Conservation (phyloP, 2,113 vertebrate species). For the Sphyrna mokarran region DNA sequence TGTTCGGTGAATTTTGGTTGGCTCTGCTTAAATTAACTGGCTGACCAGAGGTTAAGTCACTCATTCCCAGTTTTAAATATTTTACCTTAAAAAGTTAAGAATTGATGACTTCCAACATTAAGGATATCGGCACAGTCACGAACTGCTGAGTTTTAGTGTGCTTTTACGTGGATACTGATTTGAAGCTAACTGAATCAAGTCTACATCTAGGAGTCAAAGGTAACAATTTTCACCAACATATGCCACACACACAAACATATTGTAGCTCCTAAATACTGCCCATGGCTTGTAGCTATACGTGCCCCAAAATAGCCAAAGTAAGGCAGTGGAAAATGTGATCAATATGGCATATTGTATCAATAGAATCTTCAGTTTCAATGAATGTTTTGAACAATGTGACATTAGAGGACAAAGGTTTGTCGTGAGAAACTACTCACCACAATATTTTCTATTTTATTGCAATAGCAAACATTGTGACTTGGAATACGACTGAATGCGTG, state of each 20-base stretch:
- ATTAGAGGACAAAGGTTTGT: background rate
- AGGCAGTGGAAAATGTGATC: background rate
- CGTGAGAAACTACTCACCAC: background rate
- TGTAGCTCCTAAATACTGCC: background rate
- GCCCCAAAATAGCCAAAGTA: background rate
- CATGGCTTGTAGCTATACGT: no score
- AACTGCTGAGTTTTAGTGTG: background rate
- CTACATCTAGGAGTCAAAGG: background rate
- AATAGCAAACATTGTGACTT: background rate
- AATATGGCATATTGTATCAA: background rate
- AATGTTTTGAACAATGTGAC: background rate
- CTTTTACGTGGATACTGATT: background rate
- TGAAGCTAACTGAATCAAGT: background rate
- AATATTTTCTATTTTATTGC: background rate
- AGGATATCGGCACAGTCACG: background rate
- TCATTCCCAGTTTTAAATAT: background rate
- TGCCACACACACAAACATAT: background rate
- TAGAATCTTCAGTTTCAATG: background rate
- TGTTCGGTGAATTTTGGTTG: background rate
- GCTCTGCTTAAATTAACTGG: background rate
- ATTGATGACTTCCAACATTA: background rate
- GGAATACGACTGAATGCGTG: background rate
- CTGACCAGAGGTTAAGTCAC: background rate
- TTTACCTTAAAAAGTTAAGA: background rate
- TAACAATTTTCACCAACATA: background rate